A percentile compares a stretch with the other conserved stretches of the same genome.
Conservation (phyloP, 1,140 invertebrate species). For the Acromyrmex charruanus region DNA sequence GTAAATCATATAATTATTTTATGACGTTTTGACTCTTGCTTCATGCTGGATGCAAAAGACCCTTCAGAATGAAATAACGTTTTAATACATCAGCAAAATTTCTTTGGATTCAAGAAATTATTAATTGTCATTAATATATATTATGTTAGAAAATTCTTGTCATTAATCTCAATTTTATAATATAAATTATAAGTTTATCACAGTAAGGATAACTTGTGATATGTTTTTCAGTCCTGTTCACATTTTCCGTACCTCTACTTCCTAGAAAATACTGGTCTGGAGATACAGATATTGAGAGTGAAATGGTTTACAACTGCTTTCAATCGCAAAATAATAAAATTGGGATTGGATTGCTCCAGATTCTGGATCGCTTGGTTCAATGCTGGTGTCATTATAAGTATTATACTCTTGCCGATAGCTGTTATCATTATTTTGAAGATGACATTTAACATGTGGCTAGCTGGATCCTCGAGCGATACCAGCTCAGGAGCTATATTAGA, state of each 20-base stretch:
- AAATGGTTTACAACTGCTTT: conserved; percentile 92
- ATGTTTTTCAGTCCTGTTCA: conserved; percentile 91
- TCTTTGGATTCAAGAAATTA: background rate
- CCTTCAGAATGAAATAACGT: background rate
- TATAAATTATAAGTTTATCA: conserved; percentile 34
- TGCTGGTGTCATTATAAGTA: conserved; percentile 88
- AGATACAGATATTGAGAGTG: conserved; percentile 90
- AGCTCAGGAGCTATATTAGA: conserved; percentile 76
- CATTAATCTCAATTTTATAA: background rate
- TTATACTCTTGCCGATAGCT: conserved; percentile 89
- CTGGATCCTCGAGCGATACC: conserved; percentile 56
- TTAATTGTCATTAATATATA: background rate
- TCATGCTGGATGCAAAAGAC: background rate
- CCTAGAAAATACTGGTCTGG: conserved; percentile 91
- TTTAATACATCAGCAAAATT: background rate
- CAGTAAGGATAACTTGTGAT: conserved; percentile 24
- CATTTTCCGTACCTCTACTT: conserved; percentile 93
- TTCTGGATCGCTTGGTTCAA: conserved; percentile 91
- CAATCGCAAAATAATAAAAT: conserved; percentile 91
- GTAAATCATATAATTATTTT: conserved; percentile 81
- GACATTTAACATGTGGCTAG: conserved; percentile 75
- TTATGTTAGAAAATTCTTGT: background rate
- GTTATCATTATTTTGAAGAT: conserved; percentile 88
- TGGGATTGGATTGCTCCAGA: conserved; percentile 89
- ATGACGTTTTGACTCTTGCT: background rate